These are phyloP conservation scores for Baronia brevicornis DNA, from an alignment of 2,888 invertebrate species.

Conservation along the genomic window DNA sequence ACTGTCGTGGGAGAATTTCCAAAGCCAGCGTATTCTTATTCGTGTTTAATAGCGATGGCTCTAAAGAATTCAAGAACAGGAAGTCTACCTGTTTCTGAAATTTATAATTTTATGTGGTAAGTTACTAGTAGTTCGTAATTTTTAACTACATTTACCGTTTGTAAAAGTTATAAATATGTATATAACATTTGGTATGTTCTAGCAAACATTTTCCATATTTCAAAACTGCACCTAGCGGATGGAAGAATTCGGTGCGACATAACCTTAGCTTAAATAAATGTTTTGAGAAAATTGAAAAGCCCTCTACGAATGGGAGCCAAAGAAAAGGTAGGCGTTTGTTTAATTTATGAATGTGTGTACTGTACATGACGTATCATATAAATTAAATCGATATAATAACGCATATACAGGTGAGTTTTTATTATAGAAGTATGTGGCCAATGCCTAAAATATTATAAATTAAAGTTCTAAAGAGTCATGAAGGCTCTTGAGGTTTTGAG, in stretches of 20 bases:
- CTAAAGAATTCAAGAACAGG: slow-evolving; percentile 96
- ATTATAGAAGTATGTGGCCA: too few relatives aligned
- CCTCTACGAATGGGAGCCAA: slow-evolving; percentile 89
- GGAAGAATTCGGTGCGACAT: slow-evolving; percentile 99
- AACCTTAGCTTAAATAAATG: slow-evolving; percentile 98
- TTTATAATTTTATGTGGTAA: slow-evolving; percentile 99
- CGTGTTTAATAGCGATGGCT: slow-evolving; percentile 98
- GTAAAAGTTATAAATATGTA: neutral
- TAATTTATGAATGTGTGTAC: too few relatives aligned
- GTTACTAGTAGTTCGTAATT: slow-evolving; percentile 35
- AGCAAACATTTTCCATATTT: slow-evolving; percentile 99
- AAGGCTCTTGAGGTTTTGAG: too few relatives aligned
- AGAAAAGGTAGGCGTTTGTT: slow-evolving; percentile 82
- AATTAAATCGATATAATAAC: too few relatives aligned
- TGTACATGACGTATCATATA: too few relatives aligned
- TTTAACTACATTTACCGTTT: slow-evolving; percentile 1
- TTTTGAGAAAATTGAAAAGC: slow-evolving; percentile 98
- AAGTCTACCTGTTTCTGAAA: slow-evolving; percentile 97
- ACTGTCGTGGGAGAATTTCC: slow-evolving; percentile 82
- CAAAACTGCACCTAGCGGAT: slow-evolving; percentile 97
- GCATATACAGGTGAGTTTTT: too few relatives aligned
- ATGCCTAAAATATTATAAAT: too few relatives aligned
- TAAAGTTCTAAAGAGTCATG: too few relatives aligned
- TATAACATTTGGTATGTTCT: slow-evolving; percentile 46
- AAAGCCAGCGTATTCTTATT: slow-evolving; percentile 98